These are phyloP conservation scores for Temnopleurus reevesii DNA, from an alignment of 53 echinoderm and acorn worm genomes.

Conservation along the genomic window DNA sequence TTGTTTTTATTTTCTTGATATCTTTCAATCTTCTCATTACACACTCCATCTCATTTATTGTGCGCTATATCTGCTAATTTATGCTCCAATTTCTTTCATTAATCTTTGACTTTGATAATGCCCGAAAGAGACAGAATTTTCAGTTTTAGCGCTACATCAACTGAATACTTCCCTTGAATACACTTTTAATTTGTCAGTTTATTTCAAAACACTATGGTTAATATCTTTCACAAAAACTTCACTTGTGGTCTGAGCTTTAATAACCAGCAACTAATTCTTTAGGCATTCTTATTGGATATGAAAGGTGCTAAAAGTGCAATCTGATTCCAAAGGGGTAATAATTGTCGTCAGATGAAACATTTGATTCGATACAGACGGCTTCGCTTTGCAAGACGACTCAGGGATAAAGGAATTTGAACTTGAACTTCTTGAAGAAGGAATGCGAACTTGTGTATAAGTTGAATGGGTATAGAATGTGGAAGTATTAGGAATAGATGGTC, in stretches of 20 bases:
- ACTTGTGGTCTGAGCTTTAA: conserved; percentile 7
- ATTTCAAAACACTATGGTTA: too few species aligned
- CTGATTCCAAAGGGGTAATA: not conserved
- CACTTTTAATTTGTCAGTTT: too few species aligned
- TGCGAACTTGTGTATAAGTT: not conserved
- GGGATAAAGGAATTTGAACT: conserved; percentile 28
- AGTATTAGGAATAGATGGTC: not conserved
- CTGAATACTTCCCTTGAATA: too few species aligned
- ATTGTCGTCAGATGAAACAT: not conserved
- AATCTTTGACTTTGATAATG: too few species aligned
- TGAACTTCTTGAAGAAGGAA: conserved; percentile 11
- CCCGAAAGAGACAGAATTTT: too few species aligned
- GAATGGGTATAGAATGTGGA: not conserved
- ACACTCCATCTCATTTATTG: too few species aligned
- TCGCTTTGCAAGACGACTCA: not conserved
- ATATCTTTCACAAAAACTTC: too few species aligned
- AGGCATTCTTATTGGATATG: not conserved
- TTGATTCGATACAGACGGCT: conserved; percentile 9
- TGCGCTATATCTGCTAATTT: too few species aligned
- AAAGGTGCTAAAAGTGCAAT: not conserved
- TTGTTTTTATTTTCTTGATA: too few species aligned
- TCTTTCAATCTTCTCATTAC: too few species aligned
- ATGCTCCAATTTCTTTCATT: too few species aligned
- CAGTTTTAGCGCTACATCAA: too few species aligned
- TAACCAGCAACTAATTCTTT: not conserved